Conservation (phyloP, 2,888 invertebrate species). For the Cristatella mucedo region DNA sequence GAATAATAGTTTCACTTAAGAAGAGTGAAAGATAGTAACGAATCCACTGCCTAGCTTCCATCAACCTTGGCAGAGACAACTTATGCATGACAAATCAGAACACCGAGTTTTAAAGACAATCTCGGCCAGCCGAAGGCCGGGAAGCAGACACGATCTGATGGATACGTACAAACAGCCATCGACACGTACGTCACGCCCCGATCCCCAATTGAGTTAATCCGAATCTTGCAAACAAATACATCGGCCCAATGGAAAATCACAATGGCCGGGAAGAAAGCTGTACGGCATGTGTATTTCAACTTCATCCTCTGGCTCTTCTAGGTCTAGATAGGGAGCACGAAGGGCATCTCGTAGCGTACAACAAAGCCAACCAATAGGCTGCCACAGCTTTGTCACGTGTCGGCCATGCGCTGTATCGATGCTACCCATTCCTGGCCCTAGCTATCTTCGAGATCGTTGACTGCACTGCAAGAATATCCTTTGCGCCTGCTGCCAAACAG, state of each 20-base stretch:
- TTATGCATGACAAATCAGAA: too few relatives aligned
- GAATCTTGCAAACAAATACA: constrained; percentile 11
- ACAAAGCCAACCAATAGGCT: too few relatives aligned
- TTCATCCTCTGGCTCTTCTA: constrained; percentile 11
- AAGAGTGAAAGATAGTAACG: too few relatives aligned
- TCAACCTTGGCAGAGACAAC: too few relatives aligned
- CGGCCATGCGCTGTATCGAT: not conserved
- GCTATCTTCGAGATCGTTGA: constrained; percentile 85
- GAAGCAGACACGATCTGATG: too few relatives aligned
- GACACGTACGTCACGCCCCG: constrained; percentile 73
- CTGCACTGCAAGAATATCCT: constrained; percentile 92
- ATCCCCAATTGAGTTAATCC: constrained; percentile 69
- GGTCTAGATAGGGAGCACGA: constrained; percentile 5
- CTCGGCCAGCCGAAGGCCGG: too few relatives aligned
- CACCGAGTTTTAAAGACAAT: too few relatives aligned
- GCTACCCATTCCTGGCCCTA: constrained; percentile 79
- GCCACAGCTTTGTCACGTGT: not conserved
- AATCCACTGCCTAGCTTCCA: too few relatives aligned
- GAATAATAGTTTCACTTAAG: too few relatives aligned
- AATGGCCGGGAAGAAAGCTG: constrained; percentile 12
- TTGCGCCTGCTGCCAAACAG: constrained; percentile 81
- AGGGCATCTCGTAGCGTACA: too few relatives aligned
- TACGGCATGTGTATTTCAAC: constrained; percentile 12
- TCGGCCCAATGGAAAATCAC: constrained; percentile 12
- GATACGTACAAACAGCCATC: too few relatives aligned